Evolutionary conservation across 92 coral and sea anemone genomes (phyloP).

Genomic region (Zoanthus sociatus): DNA sequence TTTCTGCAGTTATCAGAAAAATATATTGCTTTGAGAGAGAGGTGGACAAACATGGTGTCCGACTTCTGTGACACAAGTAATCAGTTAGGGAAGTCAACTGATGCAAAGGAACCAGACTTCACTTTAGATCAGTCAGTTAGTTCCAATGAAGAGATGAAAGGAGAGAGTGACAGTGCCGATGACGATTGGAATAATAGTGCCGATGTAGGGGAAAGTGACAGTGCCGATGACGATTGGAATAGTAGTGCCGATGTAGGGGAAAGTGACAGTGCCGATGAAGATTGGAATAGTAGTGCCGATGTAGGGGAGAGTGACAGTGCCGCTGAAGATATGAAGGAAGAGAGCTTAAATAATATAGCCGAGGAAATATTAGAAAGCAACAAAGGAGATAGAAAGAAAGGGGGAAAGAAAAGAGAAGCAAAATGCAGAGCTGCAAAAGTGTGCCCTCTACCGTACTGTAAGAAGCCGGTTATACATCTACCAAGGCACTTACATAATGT

Average conservation of each 20-base stretch:
- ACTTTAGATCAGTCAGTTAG: constrained; percentile 12
- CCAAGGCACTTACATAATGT: constrained; percentile 20
- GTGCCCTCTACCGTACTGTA: constrained; percentile 23
- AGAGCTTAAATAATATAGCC: too few species aligned
- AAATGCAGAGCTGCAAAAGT: constrained; percentile 11
- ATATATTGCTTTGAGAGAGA: constrained; percentile 19
- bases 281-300: constrained; percentile 37
- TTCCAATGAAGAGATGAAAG: constrained; percentile 32
- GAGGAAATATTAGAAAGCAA: neutral
- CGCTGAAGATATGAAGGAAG: constrained; percentile 12
- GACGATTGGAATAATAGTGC: constrained; percentile 25
- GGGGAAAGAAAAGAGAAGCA: too few species aligned
- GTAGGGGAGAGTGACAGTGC: constrained; percentile 2
- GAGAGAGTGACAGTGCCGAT: constrained; percentile 33
- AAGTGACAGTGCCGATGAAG: constrained; percentile 24
- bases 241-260: constrained; percentile 16
- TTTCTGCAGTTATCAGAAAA: constrained; percentile 37
- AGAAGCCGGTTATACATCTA: constrained; percentile 20
- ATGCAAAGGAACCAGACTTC: constrained; percentile 21
- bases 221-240: constrained; percentile 44
- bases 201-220: too few species aligned
- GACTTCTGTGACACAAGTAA: constrained; percentile 22
- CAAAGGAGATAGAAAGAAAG: constrained; percentile 11
- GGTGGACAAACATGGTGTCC: constrained; percentile 41
- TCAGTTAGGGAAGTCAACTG: constrained; percentile 10